Conservation (phyloP, 37 sponge, comb jelly and placozoan genomes). For the Ephydatia muelleri region DNA sequence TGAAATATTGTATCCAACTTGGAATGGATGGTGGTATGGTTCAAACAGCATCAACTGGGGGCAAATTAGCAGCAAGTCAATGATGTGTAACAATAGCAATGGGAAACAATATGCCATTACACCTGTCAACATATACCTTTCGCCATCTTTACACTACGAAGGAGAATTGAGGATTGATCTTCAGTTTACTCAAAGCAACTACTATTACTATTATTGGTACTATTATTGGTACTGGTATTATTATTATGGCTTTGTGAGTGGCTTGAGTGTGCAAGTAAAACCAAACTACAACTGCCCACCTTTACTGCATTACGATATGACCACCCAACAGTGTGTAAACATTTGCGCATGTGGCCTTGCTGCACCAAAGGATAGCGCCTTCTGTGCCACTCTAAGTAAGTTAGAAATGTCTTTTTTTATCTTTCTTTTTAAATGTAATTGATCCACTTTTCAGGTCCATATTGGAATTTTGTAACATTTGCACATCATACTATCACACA, state of each 20-base stretch:
- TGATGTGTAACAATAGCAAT: not conserved
- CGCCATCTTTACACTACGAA: not conserved
- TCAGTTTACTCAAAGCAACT: not conserved
- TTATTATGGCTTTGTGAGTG: not conserved
- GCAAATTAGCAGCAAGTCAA: not conserved
- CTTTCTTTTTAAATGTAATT: not conserved
- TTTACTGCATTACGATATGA: not conserved
- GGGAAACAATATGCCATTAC: not conserved
- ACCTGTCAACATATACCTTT: not conserved
- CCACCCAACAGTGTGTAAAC: not conserved
- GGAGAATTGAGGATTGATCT: not conserved
- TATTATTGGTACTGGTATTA: no score
- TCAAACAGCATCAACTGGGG: not conserved
- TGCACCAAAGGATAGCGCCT: not conserved
- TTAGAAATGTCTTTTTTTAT: no score
- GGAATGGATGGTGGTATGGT: not conserved
- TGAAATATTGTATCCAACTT: not conserved
- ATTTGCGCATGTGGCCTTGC: not conserved
- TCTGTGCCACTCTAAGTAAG: not conserved
- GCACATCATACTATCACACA: not conserved
- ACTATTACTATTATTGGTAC: not conserved
- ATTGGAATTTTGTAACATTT: not conserved
- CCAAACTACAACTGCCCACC: conserved; percentile 1
- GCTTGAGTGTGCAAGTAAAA: not conserved
- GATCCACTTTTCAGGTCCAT: not conserved